Base-by-base conservation (phyloP, 2,888 invertebrate species). In the Ormyrus thymus region DNA sequence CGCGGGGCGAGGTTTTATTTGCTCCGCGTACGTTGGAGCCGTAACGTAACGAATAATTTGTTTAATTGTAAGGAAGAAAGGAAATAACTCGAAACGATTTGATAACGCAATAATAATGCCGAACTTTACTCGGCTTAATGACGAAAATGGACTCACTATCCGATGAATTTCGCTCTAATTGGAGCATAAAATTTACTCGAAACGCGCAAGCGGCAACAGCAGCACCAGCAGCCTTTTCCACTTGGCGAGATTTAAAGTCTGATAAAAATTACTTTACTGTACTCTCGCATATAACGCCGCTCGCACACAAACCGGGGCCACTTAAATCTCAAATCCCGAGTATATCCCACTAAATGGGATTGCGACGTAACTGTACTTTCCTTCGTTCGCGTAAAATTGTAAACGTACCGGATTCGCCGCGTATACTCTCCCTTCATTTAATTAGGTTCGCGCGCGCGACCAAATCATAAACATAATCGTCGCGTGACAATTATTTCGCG, bases 121-220 rank as follows among this genome's bases (percentile, higher is more conserved):
- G 4, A 29, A 29, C 29, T 29, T 65, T 53, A 56, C 53, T 53
- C 58, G 65, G 48, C 65, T 48, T 71, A 77, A 77, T 66, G 71
- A 66, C 55, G 72, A 72, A 78, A 72, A 78, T 53, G 66, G 4
- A 29, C 29, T 29, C 46, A 11, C 53, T 72, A 56, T 55, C 62
- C 56, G 68, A 73, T 66, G 73, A 69, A 69, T 73, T 51, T 61
- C 56, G 69, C 64, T 65, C 74, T 70, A 74, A 78, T 74, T 78
- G 74, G 74, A 64, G 53, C 43, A 70, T 78, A 69, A 78, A 78
- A 78, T 78, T 73, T 69, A 64, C 69, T 73, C 58, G 50, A 70
- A n/a, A 29, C n/a, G 6, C 58, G 56, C 65, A 29, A 29, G 29
- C 29, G 4, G 29, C 29, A 29, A 15, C 50, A 56, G 45, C 13